Conservation (phyloP, 2,113 vertebrate species). For the Cololabis saira region DNA sequence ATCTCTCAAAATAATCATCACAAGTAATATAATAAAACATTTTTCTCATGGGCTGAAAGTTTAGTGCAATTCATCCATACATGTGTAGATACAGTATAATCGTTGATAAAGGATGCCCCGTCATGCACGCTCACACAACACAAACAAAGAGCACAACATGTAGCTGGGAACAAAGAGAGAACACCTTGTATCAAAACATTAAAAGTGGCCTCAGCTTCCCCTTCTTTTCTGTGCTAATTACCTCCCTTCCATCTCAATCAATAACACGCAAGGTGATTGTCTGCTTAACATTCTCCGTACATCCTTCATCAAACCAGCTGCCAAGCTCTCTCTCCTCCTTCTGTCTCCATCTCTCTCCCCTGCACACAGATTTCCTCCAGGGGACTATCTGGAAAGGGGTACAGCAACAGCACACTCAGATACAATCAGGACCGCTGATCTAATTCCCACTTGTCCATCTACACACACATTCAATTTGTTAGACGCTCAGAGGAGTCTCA, state of each 20-base stretch:
- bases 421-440: slow-evolving; percentile 82
- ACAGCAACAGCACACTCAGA: slow-evolving; percentile 77
- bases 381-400: slow-evolving; percentile 72
- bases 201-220: slow-evolving; percentile 71
- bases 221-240: slow-evolving; percentile 76
- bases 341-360: slow-evolving; percentile 28
- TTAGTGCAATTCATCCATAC: neutral
- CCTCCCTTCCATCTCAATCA: slow-evolving; percentile 78
- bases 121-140: slow-evolving; percentile 14
- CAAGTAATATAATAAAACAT: neutral
- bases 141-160: slow-evolving; percentile 45
- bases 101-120: slow-evolving; percentile 17
- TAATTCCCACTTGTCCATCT: slow-evolving; percentile 82
- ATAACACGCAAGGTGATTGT: slow-evolving; percentile 82
- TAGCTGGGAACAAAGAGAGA: slow-evolving; percentile 70
- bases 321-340: slow-evolving; percentile 50
- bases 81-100: neutral
- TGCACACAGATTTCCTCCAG: slow-evolving; percentile 69
- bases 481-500: slow-evolving; percentile 79
- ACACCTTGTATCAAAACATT: slow-evolving; percentile 79
- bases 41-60: slow-evolving; percentile 1
- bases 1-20: too few species aligned
- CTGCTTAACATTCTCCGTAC: slow-evolving; percentile 83
- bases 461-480: slow-evolving; percentile 85
- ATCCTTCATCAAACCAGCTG: slow-evolving; percentile 77